Evolutionary conservation across 2,113 vertebrate genomes (phyloP), one percentile per base, ranked within the genome.

Genomic region (Petromus typicus): DNA sequence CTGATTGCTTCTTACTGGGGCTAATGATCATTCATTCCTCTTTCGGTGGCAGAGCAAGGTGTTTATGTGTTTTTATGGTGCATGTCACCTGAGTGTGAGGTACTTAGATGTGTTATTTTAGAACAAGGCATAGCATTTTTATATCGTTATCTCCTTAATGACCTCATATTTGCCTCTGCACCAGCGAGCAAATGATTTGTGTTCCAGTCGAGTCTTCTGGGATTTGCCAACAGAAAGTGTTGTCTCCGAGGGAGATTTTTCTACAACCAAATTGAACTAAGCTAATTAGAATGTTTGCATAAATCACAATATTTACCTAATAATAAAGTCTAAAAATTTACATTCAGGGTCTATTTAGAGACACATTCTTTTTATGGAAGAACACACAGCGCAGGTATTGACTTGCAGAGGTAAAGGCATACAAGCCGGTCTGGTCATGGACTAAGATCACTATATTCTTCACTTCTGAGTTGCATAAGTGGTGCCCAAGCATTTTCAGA

Each of bases 231-330:
- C 25, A 25, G 71, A 67, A 95, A 98, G 57, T 11, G 75, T 40
- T 90, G 37, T 92, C 84, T 76, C 51, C 51, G 56, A 92, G 5
- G 30, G 30, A 13, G 34, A 64, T 76, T 94, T 85, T 71, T 86
- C 76, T 79, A 0, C 48, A 66, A 90, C 93, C 96, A 78, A 95
- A 97, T 43, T 86, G 80, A 87, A 56, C 37, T 34, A 12, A 43
- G 22, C 78, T 96, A 59, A 14, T 97, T 97, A 94, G 86, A 88
- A 71, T 76, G 37, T 95, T 75, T 71, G 45, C 89, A 86, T 95
- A 87, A 93, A 76, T 76, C 94, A 86, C 48, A 97, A 61, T 97
- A 85, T 97, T 97, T 95, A 89, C 79, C 86, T 96, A 91, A 92
- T 90, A 91, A 89, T 89, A 90, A 91, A 86, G 43, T 43, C 86